Evolutionary conservation across 2,113 vertebrate genomes (phyloP).

Genomic region (Arenaria interpres): DNA sequence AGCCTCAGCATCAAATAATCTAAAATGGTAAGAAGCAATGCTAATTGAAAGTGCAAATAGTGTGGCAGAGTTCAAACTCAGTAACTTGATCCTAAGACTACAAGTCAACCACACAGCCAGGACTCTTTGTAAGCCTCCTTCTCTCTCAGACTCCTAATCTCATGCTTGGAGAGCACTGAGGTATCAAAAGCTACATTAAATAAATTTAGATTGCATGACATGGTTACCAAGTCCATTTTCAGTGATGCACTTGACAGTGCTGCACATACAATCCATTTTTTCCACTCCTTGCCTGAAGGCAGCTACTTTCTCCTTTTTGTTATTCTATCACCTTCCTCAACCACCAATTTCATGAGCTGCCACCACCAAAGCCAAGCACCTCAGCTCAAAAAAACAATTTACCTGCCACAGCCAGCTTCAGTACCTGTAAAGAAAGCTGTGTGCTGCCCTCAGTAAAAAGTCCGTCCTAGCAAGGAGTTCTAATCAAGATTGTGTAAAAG

Average conservation of each 20-base stretch:
- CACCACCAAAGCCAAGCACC: neutral
- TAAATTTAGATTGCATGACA: neutral
- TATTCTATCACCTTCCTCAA: neutral
- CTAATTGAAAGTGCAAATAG: neutral
- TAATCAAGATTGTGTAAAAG: accelerated
- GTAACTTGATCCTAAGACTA: neutral
- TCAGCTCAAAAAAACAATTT: neutral
- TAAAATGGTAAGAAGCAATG: neutral
- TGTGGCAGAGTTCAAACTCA: neutral
- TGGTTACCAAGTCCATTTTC: neutral
- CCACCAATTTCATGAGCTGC: accelerated
- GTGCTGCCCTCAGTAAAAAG: neutral
- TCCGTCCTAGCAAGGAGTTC: neutral
- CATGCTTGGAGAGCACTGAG: neutral
- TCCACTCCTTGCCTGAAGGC: neutral
- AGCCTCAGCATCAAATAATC: neutral
- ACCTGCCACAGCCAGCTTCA: neutral
- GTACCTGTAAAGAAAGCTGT: too few relatives aligned
- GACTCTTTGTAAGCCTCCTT: neutral
- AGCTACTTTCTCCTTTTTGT: neutral
- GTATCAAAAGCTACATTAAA: neutral
- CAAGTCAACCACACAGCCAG: neutral
- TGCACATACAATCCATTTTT: neutral
- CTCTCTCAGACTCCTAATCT: neutral
- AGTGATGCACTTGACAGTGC: neutral